Base-by-base conservation (phyloP, 2,113 vertebrate species). In the Panthera leo region DNA sequence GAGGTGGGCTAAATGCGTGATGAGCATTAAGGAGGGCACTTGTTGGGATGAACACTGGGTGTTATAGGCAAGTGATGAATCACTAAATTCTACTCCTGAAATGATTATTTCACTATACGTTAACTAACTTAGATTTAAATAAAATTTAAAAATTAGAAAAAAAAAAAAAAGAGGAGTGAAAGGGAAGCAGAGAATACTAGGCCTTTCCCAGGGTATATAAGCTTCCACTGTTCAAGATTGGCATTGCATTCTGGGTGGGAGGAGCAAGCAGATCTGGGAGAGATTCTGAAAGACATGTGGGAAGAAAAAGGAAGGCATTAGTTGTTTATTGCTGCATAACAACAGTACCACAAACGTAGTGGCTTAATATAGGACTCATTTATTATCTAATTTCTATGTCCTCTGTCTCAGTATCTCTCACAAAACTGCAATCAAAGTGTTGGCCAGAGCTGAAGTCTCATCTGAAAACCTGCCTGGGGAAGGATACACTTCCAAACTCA, bases 391-490 rank as follows among this genome's bases (percentile, higher is more conserved):
- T 25, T 80, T 86, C 25, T 93, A n/a, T 51, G 15, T 89, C 45
- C 16, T 51, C n/a, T 94, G 42, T 94, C 36, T 87, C 3, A 82
- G 27, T 27, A n/a, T 65, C 39, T 84, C 51, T 89, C 48, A 73
- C 21, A 67, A 85, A 85, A 88, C 3, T 89, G 13, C 25, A 55
- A 45, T 75, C 75, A 85, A 82, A 31, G 39, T 65, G 61, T 55
- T 83, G 78, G 48, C 48, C 7, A 55, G 42, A 75, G 48, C 19
- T 83, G 45, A 78, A 78, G 65, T 94, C 48, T 90, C 61, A 79
- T 92, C 68, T 94, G 76, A 96, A 97, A 95, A 45, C n/a, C 85
- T 13, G 11, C 34, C 21, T 27, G 31, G 80, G 65, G 71, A 91
- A 94, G 11, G n/a, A 68, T 63, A 14, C 3, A 29, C 14, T 91